Evolutionary conservation across 2,888 invertebrate genomes (phyloP).

Genomic region (Crematogaster levior): DNA sequence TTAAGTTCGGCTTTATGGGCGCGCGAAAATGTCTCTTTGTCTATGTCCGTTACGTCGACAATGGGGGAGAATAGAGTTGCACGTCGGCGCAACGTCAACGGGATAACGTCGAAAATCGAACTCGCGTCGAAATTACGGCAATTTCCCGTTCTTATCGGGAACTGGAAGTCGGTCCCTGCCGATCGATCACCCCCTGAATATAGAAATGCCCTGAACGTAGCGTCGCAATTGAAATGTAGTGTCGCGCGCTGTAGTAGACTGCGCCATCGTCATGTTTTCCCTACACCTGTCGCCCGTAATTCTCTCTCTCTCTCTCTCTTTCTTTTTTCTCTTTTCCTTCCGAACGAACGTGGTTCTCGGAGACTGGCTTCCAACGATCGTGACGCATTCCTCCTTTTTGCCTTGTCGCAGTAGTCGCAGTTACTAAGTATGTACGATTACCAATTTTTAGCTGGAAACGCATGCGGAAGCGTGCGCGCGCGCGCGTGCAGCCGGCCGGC

Average conservation of each 20-base stretch:
- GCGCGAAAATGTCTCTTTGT: too few relatives aligned
- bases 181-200: constrained; percentile 24
- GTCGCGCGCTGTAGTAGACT: not conserved
- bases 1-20: too few relatives aligned
- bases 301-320: not conserved
- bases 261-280: not conserved
- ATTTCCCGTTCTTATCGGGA: not conserved
- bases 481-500: constrained; percentile 2
- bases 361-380: not conserved
- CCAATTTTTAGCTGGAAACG: not conserved
- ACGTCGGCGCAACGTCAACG: not conserved
- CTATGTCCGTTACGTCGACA: too few relatives aligned
- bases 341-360: not conserved
- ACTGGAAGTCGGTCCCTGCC: not conserved
- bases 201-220: constrained; percentile 4
- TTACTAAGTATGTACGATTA: not conserved
- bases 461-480: not conserved
- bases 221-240: not conserved
- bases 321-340: not conserved
- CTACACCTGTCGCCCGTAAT: constrained; percentile 41
- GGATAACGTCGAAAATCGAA: not conserved
- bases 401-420: not conserved
- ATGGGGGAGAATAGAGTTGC: too few relatives aligned
- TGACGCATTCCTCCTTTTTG: constrained; percentile 9
- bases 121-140: not conserved